Conservation (phyloP, 2,797 vertebrate species). For the Parauchenoglanis ngamensis region DNA sequence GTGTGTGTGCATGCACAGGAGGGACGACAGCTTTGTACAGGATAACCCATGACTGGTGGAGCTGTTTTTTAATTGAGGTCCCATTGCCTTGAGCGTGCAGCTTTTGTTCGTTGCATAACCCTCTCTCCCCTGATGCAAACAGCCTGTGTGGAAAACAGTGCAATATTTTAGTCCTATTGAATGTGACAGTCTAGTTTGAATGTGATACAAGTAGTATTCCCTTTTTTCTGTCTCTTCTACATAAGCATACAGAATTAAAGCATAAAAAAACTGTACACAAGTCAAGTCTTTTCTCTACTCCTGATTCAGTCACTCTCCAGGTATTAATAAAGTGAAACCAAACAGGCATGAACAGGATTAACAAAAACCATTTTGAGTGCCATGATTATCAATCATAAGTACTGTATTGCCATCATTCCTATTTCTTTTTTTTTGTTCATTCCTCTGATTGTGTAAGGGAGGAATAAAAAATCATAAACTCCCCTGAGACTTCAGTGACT, state of each 20-base stretch:
- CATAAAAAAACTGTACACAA: slow-evolving; percentile 22
- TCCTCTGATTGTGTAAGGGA: slow-evolving; percentile 69
- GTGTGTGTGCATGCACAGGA: slow-evolving; percentile 44
- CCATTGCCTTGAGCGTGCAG: slow-evolving; percentile 55
- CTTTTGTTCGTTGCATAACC: slow-evolving; percentile 52
- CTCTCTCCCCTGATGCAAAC: slow-evolving; percentile 41
- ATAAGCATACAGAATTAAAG: background rate
- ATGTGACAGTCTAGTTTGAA: background rate
- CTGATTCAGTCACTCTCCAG: background rate
- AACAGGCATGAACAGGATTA: background rate
- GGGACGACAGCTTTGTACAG: slow-evolving; percentile 52
- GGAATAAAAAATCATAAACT: slow-evolving; percentile 60
- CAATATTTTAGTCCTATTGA: background rate
- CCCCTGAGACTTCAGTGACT: slow-evolving; percentile 78
- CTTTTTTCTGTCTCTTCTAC: background rate
- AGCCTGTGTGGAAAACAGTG: slow-evolving; percentile 27
- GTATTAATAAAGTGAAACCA: background rate
- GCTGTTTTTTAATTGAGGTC: slow-evolving; percentile 64
- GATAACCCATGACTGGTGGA: slow-evolving; percentile 58
- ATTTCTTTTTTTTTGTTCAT: slow-evolving; percentile 40
- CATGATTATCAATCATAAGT: slow-evolving; percentile 79
- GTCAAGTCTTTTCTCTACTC: background rate
- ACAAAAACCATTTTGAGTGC: slow-evolving; percentile 71
- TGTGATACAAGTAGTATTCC: background rate
- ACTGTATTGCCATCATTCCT: slow-evolving; percentile 77